phyloP scores from a whole-genome alignment of 2,797 vertebrate species.

The Monodelphis domestica region DNA sequence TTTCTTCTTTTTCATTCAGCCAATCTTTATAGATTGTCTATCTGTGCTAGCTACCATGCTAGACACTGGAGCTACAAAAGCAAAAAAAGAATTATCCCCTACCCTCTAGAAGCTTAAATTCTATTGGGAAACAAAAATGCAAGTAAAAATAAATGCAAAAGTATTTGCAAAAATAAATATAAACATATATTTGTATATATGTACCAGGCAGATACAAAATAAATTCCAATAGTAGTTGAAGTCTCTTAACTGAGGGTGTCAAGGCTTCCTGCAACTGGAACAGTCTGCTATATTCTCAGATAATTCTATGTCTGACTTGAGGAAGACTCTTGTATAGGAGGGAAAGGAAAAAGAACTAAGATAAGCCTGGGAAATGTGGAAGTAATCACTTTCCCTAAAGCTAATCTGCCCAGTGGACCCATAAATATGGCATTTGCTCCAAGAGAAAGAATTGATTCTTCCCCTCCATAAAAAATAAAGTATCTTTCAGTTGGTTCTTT shows the following conservation, averaged over 20 bases:
- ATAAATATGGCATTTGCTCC: conserved; percentile 64
- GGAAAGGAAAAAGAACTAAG: conserved; percentile 34
- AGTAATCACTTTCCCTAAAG: conserved; percentile 62
- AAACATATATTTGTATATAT: too few relatives aligned
- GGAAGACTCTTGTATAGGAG: conserved; percentile 21
- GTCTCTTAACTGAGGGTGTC: background rate
- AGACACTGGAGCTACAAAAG: background rate
- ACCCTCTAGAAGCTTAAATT: too few relatives aligned
- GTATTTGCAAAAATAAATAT: background rate
- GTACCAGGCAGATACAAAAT: background rate
- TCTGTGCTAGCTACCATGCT: background rate
- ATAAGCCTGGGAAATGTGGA: conserved; percentile 73
- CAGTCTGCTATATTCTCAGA: conserved; percentile 15
- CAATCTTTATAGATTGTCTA: background rate
- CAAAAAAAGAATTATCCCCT: too few relatives aligned
- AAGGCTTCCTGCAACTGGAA: background rate
- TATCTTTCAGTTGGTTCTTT: conserved; percentile 10
- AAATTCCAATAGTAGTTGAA: background rate
- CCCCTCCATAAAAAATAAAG: conserved; percentile 9
- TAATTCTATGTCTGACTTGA: background rate
- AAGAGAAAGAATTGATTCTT: conserved; percentile 57
- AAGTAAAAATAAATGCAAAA: background rate
- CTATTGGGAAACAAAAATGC: background rate
- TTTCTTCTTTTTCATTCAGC: conserved; percentile 56
- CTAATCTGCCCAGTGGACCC: conserved; percentile 52